Percentiles rank a stretch among this genome's conserved stretches.
Conservation (phyloP, 2,113 vertebrate genomes). For the Phrynosoma blainvillii region DNA sequence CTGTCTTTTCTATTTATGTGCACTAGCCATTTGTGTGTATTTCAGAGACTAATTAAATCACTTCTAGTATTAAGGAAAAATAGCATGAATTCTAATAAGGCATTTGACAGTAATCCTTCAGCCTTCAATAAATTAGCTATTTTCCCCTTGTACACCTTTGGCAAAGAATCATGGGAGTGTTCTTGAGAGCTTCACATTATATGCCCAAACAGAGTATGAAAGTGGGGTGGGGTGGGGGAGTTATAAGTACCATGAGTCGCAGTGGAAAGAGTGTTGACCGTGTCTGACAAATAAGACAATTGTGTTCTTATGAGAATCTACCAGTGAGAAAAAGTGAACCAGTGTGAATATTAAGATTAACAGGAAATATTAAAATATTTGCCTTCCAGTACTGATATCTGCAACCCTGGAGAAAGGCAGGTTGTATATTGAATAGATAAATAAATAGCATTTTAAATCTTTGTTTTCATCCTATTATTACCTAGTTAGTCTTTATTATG, state of each 20-base stretch:
- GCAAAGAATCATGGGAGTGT: slow-evolving; percentile 20
- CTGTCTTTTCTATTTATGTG: slow-evolving; percentile 10
- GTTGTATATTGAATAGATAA: too few relatives aligned
- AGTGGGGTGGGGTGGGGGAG: not conserved
- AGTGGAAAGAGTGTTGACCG: not conserved
- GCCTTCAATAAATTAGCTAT: slow-evolving; percentile 32
- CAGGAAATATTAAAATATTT: not conserved
- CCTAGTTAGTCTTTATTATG: not conserved
- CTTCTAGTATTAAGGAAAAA: slow-evolving; percentile 48
- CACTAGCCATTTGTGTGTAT: slow-evolving; percentile 14
- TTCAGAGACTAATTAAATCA: slow-evolving; percentile 43
- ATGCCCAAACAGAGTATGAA: slow-evolving; percentile 33
- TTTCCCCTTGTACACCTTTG: slow-evolving; percentile 20
- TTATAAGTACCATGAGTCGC: slow-evolving; percentile 17
- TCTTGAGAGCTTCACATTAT: slow-evolving; percentile 19
- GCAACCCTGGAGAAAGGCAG: too few relatives aligned
- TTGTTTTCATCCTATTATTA: not conserved
- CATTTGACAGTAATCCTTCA: slow-evolving; percentile 38
- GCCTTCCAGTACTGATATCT: not conserved
- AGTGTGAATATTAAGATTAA: not conserved
- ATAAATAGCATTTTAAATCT: not conserved
- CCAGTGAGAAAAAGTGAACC: not conserved
- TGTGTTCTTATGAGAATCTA: slow-evolving; percentile 5
- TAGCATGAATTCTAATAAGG: slow-evolving; percentile 48
- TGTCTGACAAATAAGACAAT: not conserved